Percentiles rank a stretch among this genome's conserved stretches.
Evolutionary conservation across 2,113 vertebrate species (phyloP).

Genomic region (Aegithalos caudatus): DNA sequence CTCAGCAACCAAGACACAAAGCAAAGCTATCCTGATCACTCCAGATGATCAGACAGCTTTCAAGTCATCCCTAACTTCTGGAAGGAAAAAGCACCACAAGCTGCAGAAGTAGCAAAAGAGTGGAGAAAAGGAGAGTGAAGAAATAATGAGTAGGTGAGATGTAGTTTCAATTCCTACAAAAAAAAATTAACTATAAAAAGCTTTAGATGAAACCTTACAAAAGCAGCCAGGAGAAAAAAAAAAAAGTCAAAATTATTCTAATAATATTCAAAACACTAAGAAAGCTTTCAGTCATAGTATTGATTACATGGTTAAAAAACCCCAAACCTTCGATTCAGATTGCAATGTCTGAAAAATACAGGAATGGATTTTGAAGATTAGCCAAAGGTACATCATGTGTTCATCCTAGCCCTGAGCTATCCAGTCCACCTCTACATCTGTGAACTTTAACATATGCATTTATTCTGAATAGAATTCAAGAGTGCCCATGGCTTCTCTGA

Average conservation of each 20-base stretch:
- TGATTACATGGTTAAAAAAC: neutral
- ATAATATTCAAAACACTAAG: neutral
- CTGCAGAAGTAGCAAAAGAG: neutral
- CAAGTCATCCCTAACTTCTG: neutral
- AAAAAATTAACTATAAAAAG: neutral
- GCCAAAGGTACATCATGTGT: neutral
- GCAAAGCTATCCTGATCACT: neutral
- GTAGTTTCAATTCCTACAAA: neutral
- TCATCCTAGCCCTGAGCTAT: neutral
- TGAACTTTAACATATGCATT: neutral
- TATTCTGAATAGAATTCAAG: neutral
- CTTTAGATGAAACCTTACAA: neutral
- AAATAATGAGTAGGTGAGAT: neutral
- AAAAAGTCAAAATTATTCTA: neutral
- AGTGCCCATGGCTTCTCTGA: neutral
- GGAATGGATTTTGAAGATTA: neutral
- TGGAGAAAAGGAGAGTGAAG: neutral
- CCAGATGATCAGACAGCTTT: neutral
- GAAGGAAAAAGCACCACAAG: neutral
- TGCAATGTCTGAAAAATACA: neutral
- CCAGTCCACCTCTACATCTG: neutral
- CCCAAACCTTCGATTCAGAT: neutral
- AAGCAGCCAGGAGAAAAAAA: neutral
- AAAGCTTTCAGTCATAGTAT: neutral
- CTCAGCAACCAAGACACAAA: neutral